Base-by-base conservation (phyloP, 2,888 invertebrate genomes). In the Podabrus alpinus region DNA sequence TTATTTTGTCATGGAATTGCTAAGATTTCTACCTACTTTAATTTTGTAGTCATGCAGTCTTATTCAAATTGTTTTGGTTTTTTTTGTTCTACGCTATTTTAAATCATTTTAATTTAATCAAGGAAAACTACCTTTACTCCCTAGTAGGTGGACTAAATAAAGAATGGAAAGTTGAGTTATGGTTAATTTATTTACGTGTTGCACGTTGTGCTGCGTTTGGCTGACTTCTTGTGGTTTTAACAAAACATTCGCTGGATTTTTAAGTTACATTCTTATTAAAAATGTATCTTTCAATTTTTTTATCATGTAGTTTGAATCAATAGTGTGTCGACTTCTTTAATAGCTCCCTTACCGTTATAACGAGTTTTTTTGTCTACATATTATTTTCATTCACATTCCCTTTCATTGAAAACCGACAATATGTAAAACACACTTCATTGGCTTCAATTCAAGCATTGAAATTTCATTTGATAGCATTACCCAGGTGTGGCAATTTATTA, bases 71-170 rank as follows among this genome's bases (percentile, higher is more conserved):
- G n/a, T 45, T 45, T 45, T 7, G 1, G 1, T n/a, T n/a, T 45
- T 21, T 21, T 15, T 15, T 64, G 19, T 64, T n/a, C 21, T 19
- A 64, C 11, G 21, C 62, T 64, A 21, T 11, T 64, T 15, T 17
- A 64, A 19, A 2, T 64, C 21, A 72, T 16, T 66, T 45, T 68
- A 16, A 68, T n/a, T 68, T 68, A 68, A 72, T 69, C 66, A 71
- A 59, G 45, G 45, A 71, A 71, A 69, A 59, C 75, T 75, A 86
- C 86, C 86, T 86, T 86, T 86, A 82, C 84, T 85, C 83, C 86
- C 85, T 76, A 85, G 83, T 79, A 86, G 85, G 80, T 85, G 85
- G 76, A 85, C 86, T 86, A 81, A 79, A 79, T 80, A 77, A 79
- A 79, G 74, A 80, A 73, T 79, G 75, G 64, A 77, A 75, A 78